These are phyloP conservation scores for Microcebus tavaratra DNA, from an alignment of 2,113 vertebrate species.

Conservation along the genomic window DNA sequence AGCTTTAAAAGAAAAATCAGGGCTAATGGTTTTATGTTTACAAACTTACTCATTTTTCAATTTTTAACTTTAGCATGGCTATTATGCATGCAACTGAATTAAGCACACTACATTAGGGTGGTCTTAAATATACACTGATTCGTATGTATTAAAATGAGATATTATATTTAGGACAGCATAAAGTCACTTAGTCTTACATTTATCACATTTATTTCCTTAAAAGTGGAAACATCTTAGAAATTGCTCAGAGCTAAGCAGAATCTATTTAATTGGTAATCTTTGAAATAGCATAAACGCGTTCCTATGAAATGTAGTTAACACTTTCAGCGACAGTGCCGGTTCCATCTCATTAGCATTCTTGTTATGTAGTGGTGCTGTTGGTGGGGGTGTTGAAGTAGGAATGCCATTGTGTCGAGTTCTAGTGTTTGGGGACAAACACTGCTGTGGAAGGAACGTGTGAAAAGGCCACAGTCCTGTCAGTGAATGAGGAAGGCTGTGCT, in stretches of 20 bases:
- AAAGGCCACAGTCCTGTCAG: conserved; percentile 87
- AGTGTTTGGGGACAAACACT: conserved; percentile 95
- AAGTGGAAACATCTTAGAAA: conserved; percentile 66
- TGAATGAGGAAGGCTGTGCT: conserved; percentile 91
- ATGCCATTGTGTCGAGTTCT: conserved; percentile 89
- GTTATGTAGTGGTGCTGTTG: conserved; percentile 84
- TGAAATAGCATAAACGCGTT: conserved; percentile 61
- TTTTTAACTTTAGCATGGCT: conserved; percentile 53
- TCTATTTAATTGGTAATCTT: conserved; percentile 76
- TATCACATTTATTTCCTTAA: conserved; percentile 65
- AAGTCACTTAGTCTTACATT: conserved; percentile 55
- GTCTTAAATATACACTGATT: conserved; percentile 59
- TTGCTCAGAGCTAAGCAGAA: conserved; percentile 68
- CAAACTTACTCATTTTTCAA: neutral
- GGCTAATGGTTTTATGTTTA: conserved; percentile 47
- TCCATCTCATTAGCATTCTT: conserved; percentile 89
- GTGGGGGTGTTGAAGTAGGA: conserved; percentile 87
- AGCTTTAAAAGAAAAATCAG: conserved; percentile 43
- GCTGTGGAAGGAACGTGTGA: conserved; percentile 91
- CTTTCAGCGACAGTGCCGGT: conserved; percentile 79
- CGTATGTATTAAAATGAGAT: conserved; percentile 42
- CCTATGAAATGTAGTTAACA: conserved; percentile 83
- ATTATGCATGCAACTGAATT: conserved; percentile 46
- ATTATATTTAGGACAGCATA: conserved; percentile 46
- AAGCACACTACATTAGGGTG: conserved; percentile 58